Conservation (phyloP, 2,113 vertebrate species). For the Antigone vipio region DNA sequence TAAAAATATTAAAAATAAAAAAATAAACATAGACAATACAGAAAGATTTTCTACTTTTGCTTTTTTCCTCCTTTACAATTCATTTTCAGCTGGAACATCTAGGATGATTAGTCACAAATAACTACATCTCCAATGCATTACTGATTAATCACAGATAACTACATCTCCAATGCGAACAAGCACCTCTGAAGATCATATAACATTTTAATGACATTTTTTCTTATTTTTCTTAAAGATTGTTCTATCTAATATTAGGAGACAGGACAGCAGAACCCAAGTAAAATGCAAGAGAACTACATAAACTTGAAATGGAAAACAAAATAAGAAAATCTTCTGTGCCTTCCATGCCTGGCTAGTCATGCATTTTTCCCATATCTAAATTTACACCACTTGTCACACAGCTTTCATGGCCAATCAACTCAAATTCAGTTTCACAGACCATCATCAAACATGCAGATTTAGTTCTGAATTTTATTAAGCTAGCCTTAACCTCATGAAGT, state of each 20-base stretch:
- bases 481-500: neutral
- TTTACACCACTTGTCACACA: neutral
- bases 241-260: neutral
- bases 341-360: neutral
- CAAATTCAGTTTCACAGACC: neutral
- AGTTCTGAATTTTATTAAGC: neutral
- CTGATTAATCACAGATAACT: neutral
- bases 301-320: neutral
- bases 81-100: neutral
- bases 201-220: neutral
- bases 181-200: neutral
- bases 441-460: neutral
- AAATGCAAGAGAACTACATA: neutral
- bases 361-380: neutral
- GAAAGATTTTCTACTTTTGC: neutral
- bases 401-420: neutral
- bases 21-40: neutral
- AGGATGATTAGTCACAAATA: neutral
- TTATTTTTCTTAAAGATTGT: neutral
- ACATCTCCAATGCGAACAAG: neutral
- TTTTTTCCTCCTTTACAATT: neutral
- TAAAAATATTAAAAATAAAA: neutral
- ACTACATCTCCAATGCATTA: neutral
- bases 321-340: neutral
- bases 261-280: neutral